Evolutionary conservation across 2,888 invertebrate species (phyloP), one percentile per base, ranked within the genome.

Genomic region (Blera fallax): DNA sequence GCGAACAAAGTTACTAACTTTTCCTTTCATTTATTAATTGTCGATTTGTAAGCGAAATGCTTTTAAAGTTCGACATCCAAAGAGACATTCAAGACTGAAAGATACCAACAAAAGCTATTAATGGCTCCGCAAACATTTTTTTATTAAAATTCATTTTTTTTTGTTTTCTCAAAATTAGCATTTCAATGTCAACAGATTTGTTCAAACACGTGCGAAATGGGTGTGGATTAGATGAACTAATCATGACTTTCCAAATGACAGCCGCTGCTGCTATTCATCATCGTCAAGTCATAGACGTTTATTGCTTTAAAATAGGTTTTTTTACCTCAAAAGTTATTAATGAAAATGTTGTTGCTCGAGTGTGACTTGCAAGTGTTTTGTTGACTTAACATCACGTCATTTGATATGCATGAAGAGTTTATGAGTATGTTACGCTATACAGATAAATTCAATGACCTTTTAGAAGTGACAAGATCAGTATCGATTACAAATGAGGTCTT

Each of bases 181-280:
- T 45, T 69, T 69, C 69, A 69, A 69, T 69, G 69, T 69, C 56
- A 69, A 40, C 24, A 43, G 21, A 32, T 69, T 43, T 43, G 43
- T 10, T 54, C 56, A 45, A 56, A 56, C n/a, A 45, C 10, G 10
- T 56, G 27, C n/a, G 10, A 43, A 69, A 43, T 43, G 32, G 43
- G 56, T 54, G 43, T 56, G 69, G 40, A 40, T 48, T 11, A 18
- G 18, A 64, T 64, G 64, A 48, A 64, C 32, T 48, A 45, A 56
- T 48, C 34, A 2, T 11, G 21, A 4, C 18, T 11, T 14, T 43
- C 37, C 27, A 11, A 40, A 54, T 54, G 18, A 18, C 29, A 27
- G 21, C 16, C 48, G 32, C 0, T 16, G 21, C 16, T 64, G 32
- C 0, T 16, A 58, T 58, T n/a, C 48, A 11, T 48, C 48, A 48